These are phyloP conservation scores for Hephaestus fuliginosus DNA, from an alignment of 2,797 vertebrate species.

Conservation along the genomic window DNA sequence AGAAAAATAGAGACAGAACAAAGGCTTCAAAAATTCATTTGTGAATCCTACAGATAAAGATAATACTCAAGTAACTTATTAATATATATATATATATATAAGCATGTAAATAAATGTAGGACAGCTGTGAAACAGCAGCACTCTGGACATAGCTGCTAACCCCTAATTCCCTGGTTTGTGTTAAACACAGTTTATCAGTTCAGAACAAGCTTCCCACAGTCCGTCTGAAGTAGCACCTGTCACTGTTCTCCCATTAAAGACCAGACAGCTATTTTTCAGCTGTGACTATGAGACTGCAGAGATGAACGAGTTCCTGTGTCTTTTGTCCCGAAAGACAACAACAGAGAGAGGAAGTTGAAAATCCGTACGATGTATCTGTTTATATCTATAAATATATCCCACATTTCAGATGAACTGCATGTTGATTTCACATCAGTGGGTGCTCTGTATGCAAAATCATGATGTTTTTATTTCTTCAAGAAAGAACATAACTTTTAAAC, in stretches of 20 bases:
- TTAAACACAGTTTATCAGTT: background rate
- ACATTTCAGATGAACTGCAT: background rate
- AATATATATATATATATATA: background rate
- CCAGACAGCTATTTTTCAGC: conserved; percentile 18
- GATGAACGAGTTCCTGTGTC: background rate
- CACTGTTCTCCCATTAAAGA: conserved; percentile 18
- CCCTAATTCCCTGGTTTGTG: background rate
- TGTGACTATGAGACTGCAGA: background rate
- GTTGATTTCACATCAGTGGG: background rate
- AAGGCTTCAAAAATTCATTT: background rate
- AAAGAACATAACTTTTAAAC: conserved; percentile 7
- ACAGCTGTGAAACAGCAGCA: background rate
- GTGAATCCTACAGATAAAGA: background rate
- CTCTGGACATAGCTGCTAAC: background rate
- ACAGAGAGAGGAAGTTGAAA: background rate
- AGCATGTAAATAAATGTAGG: background rate
- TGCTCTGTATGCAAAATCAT: background rate
- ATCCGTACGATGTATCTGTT: no score
- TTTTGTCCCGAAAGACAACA: conserved; percentile 19
- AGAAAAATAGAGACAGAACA: background rate
- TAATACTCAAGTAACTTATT: no score
- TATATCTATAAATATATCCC: background rate
- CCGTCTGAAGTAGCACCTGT: conserved; percentile 41
- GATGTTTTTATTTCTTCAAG: background rate
- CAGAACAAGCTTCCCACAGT: conserved; percentile 9